phyloP scores from a whole-genome alignment of 2,888 invertebrate genomes.

The Drosophila hamatofila region DNA sequence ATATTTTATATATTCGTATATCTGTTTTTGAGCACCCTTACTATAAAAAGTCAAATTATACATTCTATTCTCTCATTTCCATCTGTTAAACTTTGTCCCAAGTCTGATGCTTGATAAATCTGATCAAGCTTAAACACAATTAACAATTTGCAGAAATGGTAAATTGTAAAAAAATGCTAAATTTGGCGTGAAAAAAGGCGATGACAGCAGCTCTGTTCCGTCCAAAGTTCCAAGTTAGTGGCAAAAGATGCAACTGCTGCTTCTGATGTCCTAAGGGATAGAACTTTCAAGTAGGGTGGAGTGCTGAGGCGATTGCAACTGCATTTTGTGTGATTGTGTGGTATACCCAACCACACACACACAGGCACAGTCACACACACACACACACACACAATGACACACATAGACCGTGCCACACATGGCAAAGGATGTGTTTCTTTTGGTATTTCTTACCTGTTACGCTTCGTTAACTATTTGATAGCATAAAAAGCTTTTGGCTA shows the following conservation, averaged over 20 bases:
- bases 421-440: slow-evolving; percentile 19
- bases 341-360: slow-evolving; percentile 4
- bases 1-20: too few species aligned
- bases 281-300: neutral
- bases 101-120: neutral
- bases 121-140: neutral
- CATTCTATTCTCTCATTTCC: too few species aligned
- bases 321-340: slow-evolving; percentile 29
- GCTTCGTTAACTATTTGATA: slow-evolving; percentile 75
- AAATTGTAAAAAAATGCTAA: neutral
- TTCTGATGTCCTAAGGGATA: neutral
- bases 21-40: too few species aligned
- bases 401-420: neutral
- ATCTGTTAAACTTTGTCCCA: too few species aligned
- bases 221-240: neutral
- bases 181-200: neutral
- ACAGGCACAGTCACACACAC: slow-evolving; percentile 13
- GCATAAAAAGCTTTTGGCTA: slow-evolving; percentile 71
- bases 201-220: neutral
- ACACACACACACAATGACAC: neutral
- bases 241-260: slow-evolving; percentile 13
- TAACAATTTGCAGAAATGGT: neutral
- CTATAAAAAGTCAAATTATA: too few species aligned
- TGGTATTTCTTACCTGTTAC: slow-evolving; percentile 68
- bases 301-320: slow-evolving; percentile 15